Evolutionary conservation across 2,797 vertebrate genomes (phyloP).

Genomic region (Argentina silus): DNA sequence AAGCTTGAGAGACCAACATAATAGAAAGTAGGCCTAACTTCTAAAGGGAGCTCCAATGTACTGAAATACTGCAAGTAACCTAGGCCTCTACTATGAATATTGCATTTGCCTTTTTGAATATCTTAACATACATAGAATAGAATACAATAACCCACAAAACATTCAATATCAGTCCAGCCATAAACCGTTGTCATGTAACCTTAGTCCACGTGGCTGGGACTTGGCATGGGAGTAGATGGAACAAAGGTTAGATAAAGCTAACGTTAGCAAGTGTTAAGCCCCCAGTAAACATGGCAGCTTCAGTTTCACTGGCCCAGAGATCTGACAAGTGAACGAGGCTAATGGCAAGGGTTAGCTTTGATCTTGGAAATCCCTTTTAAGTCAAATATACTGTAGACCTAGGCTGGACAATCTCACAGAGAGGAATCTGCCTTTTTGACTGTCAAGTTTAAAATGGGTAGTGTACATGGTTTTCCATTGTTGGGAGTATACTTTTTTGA

Average conservation of each 20-base stretch:
- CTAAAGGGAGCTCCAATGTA: not conserved
- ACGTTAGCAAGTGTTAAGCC: conserved; percentile 12
- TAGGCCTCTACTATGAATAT: too few relatives aligned
- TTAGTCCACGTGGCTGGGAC: conserved; percentile 19
- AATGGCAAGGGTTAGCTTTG: conserved; percentile 2
- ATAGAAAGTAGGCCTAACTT: not conserved
- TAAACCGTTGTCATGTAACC: conserved; percentile 10
- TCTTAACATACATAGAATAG: too few relatives aligned
- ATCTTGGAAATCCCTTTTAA: too few relatives aligned
- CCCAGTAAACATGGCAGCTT: not conserved
- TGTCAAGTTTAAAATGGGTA: too few relatives aligned
- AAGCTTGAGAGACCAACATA: not conserved
- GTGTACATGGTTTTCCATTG: too few relatives aligned
- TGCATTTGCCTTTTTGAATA: too few relatives aligned
- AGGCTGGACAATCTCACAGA: too few relatives aligned
- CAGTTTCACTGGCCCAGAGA: conserved; percentile 2
- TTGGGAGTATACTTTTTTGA: too few relatives aligned
- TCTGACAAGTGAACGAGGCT: conserved; percentile 12
- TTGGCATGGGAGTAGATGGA: not conserved
- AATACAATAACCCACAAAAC: too few relatives aligned
- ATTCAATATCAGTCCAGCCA: not conserved
- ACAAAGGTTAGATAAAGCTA: not conserved
- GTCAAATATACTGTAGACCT: too few relatives aligned
- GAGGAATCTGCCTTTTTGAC: too few relatives aligned
- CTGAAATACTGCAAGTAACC: not conserved